A percentile compares a stretch with the other conserved stretches of the same genome.
These are phyloP conservation scores for Cinara cedri DNA, from an alignment of 2,888 invertebrate genomes.

Conservation along the genomic window DNA sequence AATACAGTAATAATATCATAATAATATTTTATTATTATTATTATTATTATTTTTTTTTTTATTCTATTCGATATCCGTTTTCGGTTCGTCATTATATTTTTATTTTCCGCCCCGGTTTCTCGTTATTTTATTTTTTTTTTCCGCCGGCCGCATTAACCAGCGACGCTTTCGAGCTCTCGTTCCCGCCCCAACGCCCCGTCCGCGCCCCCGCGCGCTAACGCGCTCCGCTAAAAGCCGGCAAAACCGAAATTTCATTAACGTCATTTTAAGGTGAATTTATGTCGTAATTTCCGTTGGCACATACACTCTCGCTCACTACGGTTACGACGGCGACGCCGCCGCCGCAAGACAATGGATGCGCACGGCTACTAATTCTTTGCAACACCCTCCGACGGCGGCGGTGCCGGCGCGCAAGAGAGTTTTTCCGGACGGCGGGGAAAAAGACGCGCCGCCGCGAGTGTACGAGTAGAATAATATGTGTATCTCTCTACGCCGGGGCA, in stretches of 20 bases:
- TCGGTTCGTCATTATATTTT: constrained; percentile 24
- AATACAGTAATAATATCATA: no score
- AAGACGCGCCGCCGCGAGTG: no score
- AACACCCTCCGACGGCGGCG: constrained; percentile 34
- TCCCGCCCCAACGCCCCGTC: background rate
- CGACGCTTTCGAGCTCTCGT: no score
- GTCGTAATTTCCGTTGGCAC: constrained; percentile 65
- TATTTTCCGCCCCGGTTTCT: no score
- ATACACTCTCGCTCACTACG: constrained; percentile 26
- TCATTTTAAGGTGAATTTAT: constrained; percentile 68
- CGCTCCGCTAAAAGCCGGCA: constrained; percentile 43
- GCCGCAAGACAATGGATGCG: constrained; percentile 40
- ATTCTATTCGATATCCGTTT: background rate
- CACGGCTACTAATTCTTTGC: constrained; percentile 52
- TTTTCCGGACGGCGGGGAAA: no score
- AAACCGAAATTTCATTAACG: constrained; percentile 67
- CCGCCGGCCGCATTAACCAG: no score
- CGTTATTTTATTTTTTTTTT: no score
- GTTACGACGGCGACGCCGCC: background rate
- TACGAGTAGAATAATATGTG: no score
- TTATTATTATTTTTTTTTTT: no score
- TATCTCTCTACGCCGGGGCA: constrained; percentile 12
- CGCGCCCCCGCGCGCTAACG: background rate
- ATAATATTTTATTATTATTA: no score
- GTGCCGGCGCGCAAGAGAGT: constrained; percentile 2